Evolutionary conservation across 53 echinoderm and acorn worm species (phyloP).

Genomic region (Astropecten irregularis): DNA sequence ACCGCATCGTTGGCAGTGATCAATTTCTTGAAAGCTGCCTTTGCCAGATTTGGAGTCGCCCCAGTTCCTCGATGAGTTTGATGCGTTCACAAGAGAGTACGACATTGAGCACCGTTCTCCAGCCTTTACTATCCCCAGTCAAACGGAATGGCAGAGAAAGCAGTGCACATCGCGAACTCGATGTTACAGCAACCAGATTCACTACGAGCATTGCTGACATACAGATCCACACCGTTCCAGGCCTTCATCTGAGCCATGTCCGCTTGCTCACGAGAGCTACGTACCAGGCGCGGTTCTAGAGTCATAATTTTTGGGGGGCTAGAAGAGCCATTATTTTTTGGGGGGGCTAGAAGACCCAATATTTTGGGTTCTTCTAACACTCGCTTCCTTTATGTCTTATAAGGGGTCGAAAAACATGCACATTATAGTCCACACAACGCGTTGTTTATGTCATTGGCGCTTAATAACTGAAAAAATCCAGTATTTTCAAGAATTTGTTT

Average conservation of each 20-base stretch:
- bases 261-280: conserved; percentile 24
- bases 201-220: conserved; percentile 33
- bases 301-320: too few relatives aligned
- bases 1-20: neutral
- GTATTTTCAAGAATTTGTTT: too few relatives aligned
- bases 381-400: too few relatives aligned
- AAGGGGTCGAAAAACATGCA: too few relatives aligned
- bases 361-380: too few relatives aligned
- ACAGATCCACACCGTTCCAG: conserved; percentile 28
- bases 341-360: too few relatives aligned
- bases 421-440: too few relatives aligned
- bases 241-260: conserved; percentile 14
- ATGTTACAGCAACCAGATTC: conserved; percentile 15
- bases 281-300: too few relatives aligned
- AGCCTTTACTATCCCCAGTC: conserved; percentile 38
- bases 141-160: conserved; percentile 41
- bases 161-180: conserved; percentile 20
- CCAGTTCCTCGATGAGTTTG: neutral
- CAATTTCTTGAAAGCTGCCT: conserved; percentile 5
- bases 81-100: neutral
- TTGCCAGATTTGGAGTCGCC: neutral
- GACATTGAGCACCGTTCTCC: conserved; percentile 18
- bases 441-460: too few relatives aligned
- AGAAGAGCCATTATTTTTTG: too few relatives aligned
- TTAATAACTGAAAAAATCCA: too few relatives aligned